Evolutionary conservation across 2,113 vertebrate genomes (phyloP).

Genomic region (Malurus melanocephalus): DNA sequence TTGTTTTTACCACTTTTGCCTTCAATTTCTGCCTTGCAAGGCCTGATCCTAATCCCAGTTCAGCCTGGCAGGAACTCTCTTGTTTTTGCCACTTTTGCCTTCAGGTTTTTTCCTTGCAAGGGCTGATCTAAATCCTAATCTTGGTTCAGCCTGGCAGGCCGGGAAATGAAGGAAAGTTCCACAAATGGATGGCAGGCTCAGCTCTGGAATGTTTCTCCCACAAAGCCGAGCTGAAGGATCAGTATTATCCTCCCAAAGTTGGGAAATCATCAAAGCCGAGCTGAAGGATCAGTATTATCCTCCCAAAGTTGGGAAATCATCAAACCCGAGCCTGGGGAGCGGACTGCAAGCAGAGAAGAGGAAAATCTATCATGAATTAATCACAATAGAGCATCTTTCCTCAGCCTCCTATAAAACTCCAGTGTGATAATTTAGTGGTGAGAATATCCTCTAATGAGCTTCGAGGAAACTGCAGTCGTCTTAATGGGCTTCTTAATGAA

Average conservation of each 20-base stretch:
- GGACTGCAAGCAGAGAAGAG: neutral
- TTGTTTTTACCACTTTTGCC: neutral
- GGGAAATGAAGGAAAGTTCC: neutral
- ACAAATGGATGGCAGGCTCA: neutral
- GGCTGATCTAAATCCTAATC: too few relatives aligned
- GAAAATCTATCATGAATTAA: slow-evolving; percentile 58
- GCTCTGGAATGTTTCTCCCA: neutral
- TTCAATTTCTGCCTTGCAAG: neutral
- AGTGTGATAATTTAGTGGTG: slow-evolving; percentile 66
- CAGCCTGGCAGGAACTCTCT: neutral
- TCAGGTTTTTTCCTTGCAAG: too few relatives aligned
- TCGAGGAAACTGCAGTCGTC: slow-evolving; percentile 69
- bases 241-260: neutral
- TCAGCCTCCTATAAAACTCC: slow-evolving; percentile 57
- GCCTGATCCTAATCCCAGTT: neutral
- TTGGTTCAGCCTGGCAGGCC: neutral
- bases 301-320: neutral
- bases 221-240: neutral
- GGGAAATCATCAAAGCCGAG: neutral
- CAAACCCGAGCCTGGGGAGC: neutral
- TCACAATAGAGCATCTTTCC: slow-evolving; percentile 54
- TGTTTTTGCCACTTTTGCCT: too few relatives aligned
- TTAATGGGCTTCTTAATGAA: slow-evolving; percentile 78
- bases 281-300: neutral
- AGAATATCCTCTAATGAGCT: slow-evolving; percentile 71